Evolutionary conservation across 1,140 invertebrate genomes (phyloP).

Genomic region (Bombus fervidus): DNA sequence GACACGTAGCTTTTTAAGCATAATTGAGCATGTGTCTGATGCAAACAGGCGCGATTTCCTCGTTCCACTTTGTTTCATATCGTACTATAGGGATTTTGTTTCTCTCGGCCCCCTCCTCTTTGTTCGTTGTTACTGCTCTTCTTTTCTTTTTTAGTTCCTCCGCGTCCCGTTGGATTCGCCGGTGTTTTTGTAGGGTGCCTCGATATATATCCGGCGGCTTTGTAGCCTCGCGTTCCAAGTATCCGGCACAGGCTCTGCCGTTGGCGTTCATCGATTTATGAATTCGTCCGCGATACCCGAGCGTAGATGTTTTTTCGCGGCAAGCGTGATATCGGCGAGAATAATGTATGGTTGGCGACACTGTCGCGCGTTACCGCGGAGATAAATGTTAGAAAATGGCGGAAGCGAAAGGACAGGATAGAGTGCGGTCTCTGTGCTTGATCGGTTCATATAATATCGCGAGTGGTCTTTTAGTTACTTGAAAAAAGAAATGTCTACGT

Average conservation of each 20-base stretch:
- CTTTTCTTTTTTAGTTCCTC: not conserved
- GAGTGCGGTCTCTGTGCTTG: not conserved
- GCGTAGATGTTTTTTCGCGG: conserved; percentile 27
- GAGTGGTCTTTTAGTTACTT: not conserved
- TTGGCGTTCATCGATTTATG: conserved; percentile 43
- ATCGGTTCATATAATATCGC: not conserved
- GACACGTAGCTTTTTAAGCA: not conserved
- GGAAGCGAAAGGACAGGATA: not conserved
- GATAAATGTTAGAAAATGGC: conserved; percentile 9
- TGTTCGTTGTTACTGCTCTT: not conserved
- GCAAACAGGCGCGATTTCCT: not conserved
- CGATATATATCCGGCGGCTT: conserved; percentile 14
- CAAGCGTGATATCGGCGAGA: not conserved
- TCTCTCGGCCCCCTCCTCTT: not conserved
- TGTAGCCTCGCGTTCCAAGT: conserved; percentile 12
- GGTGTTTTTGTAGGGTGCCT: not conserved
- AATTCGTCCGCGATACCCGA: conserved; percentile 28
- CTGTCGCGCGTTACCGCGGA: not conserved
- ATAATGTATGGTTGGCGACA: conserved; percentile 28
- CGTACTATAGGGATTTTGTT: not conserved
- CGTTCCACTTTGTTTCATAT: conserved; percentile 19
- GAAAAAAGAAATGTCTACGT: too few relatives aligned
- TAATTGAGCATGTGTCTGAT: conserved; percentile 11
- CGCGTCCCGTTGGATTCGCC: not conserved
- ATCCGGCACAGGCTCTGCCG: conserved; percentile 19